phyloP scores from a whole-genome alignment of 2,797 vertebrate genomes.

The Arctocebus calabarensis region DNA sequence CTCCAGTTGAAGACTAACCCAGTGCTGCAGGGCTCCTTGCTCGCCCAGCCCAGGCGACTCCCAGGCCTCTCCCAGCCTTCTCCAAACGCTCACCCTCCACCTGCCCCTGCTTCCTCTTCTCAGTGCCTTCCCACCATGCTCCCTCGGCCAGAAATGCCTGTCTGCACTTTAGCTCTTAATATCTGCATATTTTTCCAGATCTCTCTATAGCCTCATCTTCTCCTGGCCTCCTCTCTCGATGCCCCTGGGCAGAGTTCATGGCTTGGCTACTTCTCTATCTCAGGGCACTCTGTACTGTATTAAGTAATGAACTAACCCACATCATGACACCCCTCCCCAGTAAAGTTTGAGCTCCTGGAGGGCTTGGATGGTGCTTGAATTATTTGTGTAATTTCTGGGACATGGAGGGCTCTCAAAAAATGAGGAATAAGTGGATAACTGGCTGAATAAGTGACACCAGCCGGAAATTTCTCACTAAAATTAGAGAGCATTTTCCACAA shows the following conservation, averaged over 20 bases:
- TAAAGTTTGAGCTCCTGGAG: not conserved
- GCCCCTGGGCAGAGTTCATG: not conserved
- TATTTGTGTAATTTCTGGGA: not conserved
- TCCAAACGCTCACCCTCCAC: not conserved
- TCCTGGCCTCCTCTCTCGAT: not conserved
- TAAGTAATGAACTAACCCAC: not conserved
- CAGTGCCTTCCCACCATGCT: rapidly evolving
- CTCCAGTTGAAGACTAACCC: not conserved
- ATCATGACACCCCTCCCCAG: not conserved
- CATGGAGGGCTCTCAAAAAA: not conserved
- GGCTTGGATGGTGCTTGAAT: not conserved
- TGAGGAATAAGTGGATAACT: not conserved
- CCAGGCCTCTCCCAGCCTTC: not conserved
- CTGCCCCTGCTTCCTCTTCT: rapidly evolving
- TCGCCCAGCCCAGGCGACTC: not conserved
- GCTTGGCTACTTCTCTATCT: not conserved
- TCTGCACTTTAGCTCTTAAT: not conserved
- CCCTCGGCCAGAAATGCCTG: not conserved
- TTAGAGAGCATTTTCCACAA: not conserved
- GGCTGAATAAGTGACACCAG: not conserved
- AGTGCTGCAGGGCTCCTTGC: no score
- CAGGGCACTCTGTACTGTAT: rapidly evolving
- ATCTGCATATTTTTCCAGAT: not conserved
- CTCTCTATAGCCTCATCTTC: not conserved
- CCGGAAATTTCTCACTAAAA: constrained; percentile 1